Evolutionary conservation across 1,140 invertebrate species (phyloP).

Genomic region (Panagrolaimus sp.): DNA sequence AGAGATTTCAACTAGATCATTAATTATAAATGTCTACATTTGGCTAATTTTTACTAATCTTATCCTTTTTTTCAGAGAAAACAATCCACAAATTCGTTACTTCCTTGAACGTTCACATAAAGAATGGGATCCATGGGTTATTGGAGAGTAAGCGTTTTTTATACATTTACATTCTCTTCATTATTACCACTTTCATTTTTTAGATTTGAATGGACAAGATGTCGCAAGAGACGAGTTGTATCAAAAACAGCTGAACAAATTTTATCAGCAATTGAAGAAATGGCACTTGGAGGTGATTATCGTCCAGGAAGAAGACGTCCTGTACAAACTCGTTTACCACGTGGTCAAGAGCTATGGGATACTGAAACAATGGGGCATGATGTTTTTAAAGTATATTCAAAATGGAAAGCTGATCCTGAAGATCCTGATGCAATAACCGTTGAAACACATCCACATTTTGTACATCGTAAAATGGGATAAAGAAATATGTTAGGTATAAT

Average conservation of each 20-base stretch:
- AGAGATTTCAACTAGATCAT: too few species aligned
- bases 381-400: constrained; percentile 49
- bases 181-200: constrained; percentile 5
- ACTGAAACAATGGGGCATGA: constrained; percentile 53
- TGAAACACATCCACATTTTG: constrained; percentile 33
- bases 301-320: constrained; percentile 41
- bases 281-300: constrained; percentile 52
- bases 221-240: constrained; percentile 34
- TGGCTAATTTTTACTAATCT: too few species aligned
- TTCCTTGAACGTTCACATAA: constrained; percentile 36
- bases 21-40: too few species aligned
- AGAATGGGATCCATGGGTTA: constrained; percentile 50
- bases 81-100: constrained; percentile 53
- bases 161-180: background rate
- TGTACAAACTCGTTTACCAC: constrained; percentile 45
- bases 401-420: constrained; percentile 50
- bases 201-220: constrained; percentile 44
- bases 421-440: constrained; percentile 19
- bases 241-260: constrained; percentile 45
- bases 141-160: constrained; percentile 46
- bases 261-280: constrained; percentile 51
- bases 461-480: constrained; percentile 29
- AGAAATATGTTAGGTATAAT: background rate
- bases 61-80: constrained; percentile 45
- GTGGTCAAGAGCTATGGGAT: constrained; percentile 49